Conservation (phyloP, 1,140 invertebrate genomes). For the Drosophila setifemur region DNA sequence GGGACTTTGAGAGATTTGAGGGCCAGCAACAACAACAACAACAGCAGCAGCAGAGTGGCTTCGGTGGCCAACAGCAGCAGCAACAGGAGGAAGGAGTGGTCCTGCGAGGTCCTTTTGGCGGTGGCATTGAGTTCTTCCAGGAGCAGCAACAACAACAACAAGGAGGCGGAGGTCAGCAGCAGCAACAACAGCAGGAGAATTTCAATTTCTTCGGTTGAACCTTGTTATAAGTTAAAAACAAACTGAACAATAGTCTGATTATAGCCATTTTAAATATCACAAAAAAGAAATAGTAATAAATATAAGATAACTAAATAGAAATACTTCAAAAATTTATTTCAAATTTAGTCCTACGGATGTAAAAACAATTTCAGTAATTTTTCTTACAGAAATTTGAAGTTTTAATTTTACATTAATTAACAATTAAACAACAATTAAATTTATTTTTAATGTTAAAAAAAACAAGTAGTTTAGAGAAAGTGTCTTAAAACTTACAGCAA, state of each 20-base stretch:
- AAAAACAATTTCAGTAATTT: too few species aligned
- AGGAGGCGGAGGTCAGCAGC: conserved; percentile 15
- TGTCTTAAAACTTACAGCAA: too few species aligned
- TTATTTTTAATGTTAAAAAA: too few species aligned
- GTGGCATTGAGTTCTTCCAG: conserved; percentile 15
- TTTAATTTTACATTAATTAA: too few species aligned
- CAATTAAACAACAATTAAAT: too few species aligned
- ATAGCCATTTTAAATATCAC: neutral
- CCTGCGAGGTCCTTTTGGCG: conserved; percentile 24
- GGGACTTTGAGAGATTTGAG: conserved; percentile 8
- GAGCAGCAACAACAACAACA: conserved; percentile 37
- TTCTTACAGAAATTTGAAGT: too few species aligned
- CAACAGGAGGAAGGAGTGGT: conserved; percentile 33
- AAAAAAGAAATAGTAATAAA: neutral
- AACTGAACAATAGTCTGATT: neutral
- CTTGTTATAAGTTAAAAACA: neutral
- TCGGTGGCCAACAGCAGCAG: conserved; percentile 24
- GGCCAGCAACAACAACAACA: conserved; percentile 15
- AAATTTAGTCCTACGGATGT: too few species aligned
- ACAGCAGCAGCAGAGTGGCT: conserved; percentile 14
- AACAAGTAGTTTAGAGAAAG: too few species aligned
- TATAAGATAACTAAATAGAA: too few species aligned
- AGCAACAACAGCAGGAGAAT: conserved; percentile 37
- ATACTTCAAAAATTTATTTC: too few species aligned
- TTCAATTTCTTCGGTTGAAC: conserved; percentile 27